Base-by-base conservation (phyloP, 2,888 invertebrate species). In the Agrotis clavis region DNA sequence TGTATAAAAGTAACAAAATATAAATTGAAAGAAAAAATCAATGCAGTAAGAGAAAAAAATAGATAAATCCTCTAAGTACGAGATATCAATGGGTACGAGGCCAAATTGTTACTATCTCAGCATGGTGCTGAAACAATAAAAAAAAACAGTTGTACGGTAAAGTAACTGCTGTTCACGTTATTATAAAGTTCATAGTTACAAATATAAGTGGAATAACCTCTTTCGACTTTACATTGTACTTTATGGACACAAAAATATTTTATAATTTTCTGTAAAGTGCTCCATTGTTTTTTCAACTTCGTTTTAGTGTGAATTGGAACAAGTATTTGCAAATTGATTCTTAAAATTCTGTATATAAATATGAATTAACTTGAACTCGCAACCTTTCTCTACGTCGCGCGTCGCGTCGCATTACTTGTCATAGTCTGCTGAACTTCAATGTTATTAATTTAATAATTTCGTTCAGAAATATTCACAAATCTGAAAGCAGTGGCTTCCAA, bases 401-500 rank as follows among this genome's bases (percentile, higher is more conserved):
- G 4, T 25, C 25, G 25, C 2, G 25, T 50, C 45, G 47, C 35
- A n/a, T 57, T 62, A 18, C 14, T 74, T 25, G 18, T 56, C 21
- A 74, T 25, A n/a, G 61, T 62, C 77, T 74, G 47, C 56, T 77
- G 71, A 77, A 74, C 45, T 71, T 62, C n/a, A 62, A 56, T 71
- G 19, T 51, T 7, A 48, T 13, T 57, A 61, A 70, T 77, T 70
- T 30, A 57, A 67, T 77, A 0, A 71, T 47, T 25, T 41, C 19
- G 19, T 41, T 30, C 25, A 13, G 11, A 54, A 59, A 77, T 70
- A 56, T 69, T 56, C 4, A 68, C 18, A 60, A 61, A 56, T 69
- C 18, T 56, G 47, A 74, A 56, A 69, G 14, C 45, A 56, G 25
- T 45, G n/a, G 18, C 53, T 30, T 54, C 30, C 13, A 60, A 67